phyloP scores from a whole-genome alignment of 2,888 invertebrate genomes.

The Syrista parreyssii region DNA sequence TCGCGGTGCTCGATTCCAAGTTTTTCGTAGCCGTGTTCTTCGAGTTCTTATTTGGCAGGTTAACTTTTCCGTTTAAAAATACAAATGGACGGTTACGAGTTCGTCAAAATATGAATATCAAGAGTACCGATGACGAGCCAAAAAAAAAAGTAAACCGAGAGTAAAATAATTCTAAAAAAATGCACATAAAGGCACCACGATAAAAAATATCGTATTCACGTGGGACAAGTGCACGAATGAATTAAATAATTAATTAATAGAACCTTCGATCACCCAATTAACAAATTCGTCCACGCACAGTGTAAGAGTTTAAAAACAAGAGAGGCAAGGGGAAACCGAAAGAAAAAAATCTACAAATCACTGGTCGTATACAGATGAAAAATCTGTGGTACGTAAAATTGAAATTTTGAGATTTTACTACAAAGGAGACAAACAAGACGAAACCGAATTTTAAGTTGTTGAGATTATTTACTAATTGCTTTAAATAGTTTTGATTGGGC shows the following conservation, averaged over 20 bases:
- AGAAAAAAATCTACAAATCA: not conserved
- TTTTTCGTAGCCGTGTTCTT: not conserved
- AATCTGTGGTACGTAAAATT: not conserved
- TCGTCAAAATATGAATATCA: not conserved
- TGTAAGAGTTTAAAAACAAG: no score
- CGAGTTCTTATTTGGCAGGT: not conserved
- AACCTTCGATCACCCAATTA: not conserved
- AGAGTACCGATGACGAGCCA: not conserved
- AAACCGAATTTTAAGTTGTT: not conserved
- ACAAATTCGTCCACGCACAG: not conserved
- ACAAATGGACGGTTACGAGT: not conserved
- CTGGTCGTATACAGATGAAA: not conserved
- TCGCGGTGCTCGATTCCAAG: slow-evolving; percentile 1
- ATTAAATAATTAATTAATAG: not conserved
- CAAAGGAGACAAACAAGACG: not conserved
- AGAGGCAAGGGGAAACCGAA: no score
- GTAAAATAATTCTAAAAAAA: not conserved
- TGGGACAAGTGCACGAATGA: not conserved
- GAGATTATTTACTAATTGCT: not conserved
- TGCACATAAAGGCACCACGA: not conserved
- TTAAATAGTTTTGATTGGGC: not conserved
- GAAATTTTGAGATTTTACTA: not conserved
- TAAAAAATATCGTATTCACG: not conserved
- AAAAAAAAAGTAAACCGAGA: not conserved
- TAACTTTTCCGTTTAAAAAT: not conserved